Percentiles rank a stretch among this genome's conserved stretches.
Evolutionary conservation across 2,888 invertebrate genomes (phyloP).

Genomic region (Torymus aiolomorphi): DNA sequence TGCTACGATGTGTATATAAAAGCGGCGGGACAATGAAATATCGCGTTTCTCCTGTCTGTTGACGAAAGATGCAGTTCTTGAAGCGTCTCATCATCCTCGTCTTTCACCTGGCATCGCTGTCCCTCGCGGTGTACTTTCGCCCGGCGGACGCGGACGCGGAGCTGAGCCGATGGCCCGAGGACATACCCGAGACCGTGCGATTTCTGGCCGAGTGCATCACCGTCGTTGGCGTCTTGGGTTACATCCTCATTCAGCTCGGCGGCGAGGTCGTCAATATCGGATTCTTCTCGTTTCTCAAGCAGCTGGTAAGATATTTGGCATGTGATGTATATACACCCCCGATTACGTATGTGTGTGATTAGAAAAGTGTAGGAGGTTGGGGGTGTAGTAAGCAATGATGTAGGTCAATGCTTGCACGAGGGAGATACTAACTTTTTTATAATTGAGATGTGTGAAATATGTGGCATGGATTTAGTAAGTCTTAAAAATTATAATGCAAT

Average conservation of each 20-base stretch:
- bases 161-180: conserved; percentile 78
- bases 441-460: no score
- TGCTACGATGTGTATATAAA: not conserved
- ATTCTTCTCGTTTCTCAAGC: conserved; percentile 90
- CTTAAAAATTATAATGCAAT: no score
- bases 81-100: conserved; percentile 92
- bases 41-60: conserved; percentile 50
- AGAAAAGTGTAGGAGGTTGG: no score
- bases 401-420: no score
- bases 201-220: conserved; percentile 85
- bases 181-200: conserved; percentile 76
- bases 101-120: conserved; percentile 91
- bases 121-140: conserved; percentile 93
- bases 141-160: conserved; percentile 81
- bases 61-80: conserved; percentile 88
- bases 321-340: conserved; percentile 64
- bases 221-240: conserved; percentile 89
- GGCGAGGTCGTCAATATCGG: conserved; percentile 97
- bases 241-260: conserved; percentile 93
- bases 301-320: conserved; percentile 88
- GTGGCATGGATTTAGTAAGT: no score
- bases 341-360: no score
- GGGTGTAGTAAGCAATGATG: no score
- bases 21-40: conserved; percentile 32
- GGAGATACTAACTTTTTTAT: no score